Evolutionary conservation across 2,113 vertebrate genomes (phyloP), one percentile per base, ranked within the genome.

Genomic region (Cynopterus brachyotis): DNA sequence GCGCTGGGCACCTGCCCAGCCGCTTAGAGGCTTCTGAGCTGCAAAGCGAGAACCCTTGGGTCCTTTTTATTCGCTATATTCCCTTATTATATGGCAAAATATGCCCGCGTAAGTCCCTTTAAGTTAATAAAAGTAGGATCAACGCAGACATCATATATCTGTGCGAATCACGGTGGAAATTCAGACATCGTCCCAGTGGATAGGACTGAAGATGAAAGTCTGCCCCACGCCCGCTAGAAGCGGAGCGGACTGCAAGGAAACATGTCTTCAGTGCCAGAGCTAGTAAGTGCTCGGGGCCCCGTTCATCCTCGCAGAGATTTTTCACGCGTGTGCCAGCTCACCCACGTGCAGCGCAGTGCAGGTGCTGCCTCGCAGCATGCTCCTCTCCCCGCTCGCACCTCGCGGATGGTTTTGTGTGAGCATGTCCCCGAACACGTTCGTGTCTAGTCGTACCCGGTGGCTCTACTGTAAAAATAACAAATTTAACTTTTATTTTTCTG

Each of bases 401-500:
- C 82, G 42, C 20, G 88, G 91, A 69, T 87, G 3, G 3, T 53
- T 72, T 82, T 57, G n/a, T 67, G 6, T 84, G 35, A 87, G 79
- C 7, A 40, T 24, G 32, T 13, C 67, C 8, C 40, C 75, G 47
- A 85, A 22, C 20, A 32, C 73, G 35, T 37, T 86, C 57, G 85
- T 57, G 73, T 90, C 35, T 83, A 80, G 30, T 80, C 70, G 8
- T 89, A 45, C 89, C 47, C 86, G 45, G 7, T 82, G 91, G 32
- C 40, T 95, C 16, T 62, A 47, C 69, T 89, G 94, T 91, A 47
- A 60, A 90, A 91, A 91, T 83, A 47, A 70, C 53, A 72, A 96
- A 89, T 90, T 89, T 91, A 57, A 37, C 6, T 42, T 91, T 91
- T 67, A 88, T 64, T 86, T 93, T 9, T 89, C 95, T 53, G 76